A percentile compares a stretch with the other conserved stretches of the same genome.
Conservation (phyloP, 2,797 vertebrate genomes). For the Arctocebus calabarensis region DNA sequence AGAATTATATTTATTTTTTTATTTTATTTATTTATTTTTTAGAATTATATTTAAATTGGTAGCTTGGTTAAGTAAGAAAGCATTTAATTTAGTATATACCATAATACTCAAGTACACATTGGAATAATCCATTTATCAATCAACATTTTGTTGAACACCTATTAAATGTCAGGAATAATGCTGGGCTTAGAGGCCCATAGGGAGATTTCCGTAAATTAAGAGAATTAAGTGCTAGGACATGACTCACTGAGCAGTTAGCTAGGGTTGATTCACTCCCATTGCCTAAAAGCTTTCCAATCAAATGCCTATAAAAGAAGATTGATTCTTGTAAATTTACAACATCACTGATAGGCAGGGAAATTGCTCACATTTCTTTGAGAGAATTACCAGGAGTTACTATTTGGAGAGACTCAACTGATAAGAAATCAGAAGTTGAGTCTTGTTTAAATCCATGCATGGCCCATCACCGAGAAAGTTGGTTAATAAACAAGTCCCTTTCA, state of each 20-base stretch:
- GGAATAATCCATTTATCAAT: constrained; percentile 9
- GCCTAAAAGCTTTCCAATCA: constrained; percentile 4
- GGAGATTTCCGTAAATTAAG: background rate
- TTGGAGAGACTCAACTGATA: background rate
- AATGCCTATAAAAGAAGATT: background rate
- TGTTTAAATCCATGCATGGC: background rate
- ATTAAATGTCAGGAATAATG: constrained; percentile 18
- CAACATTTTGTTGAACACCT: constrained; percentile 51
- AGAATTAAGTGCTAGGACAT: background rate
- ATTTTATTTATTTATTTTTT: no score
- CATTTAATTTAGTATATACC: constrained; percentile 64
- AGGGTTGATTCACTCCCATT: background rate
- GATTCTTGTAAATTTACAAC: background rate
- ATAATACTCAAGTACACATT: background rate
- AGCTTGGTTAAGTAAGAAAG: constrained; percentile 30
- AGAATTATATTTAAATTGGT: constrained; percentile 28
- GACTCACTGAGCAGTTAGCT: background rate
- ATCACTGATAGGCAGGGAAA: background rate
- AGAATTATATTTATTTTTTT: background rate
- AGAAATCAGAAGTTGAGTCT: background rate
- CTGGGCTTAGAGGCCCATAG: background rate
- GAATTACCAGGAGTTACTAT: background rate
- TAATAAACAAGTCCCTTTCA: background rate
- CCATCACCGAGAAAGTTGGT: background rate
- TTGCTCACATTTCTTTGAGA: background rate